Evolutionary conservation across 2,797 vertebrate genomes (phyloP).

Genomic region (Pelodytes ibericus): DNA sequence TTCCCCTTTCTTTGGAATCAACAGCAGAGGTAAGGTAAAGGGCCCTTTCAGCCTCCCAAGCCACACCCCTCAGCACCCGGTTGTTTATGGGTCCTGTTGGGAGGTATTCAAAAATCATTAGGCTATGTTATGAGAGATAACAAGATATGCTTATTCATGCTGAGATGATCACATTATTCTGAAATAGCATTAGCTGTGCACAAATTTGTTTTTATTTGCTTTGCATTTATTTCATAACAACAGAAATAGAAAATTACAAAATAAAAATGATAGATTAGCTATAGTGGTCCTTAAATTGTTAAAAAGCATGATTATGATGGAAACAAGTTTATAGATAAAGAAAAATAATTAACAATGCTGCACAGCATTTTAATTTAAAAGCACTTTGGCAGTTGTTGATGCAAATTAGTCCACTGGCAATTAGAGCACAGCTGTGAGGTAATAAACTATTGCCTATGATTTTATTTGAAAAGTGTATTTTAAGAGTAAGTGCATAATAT

Average conservation of each 20-base stretch:
- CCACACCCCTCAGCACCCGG: no score
- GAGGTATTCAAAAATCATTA: no score
- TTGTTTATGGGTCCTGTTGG: no score
- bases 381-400: slow-evolving; percentile 11
- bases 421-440: slow-evolving; percentile 6
- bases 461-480: slow-evolving; percentile 10
- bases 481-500: background rate
- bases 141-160: no score
- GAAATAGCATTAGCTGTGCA: background rate
- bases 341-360: slow-evolving; percentile 3
- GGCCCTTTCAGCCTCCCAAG: no score
- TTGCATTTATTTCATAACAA: background rate
- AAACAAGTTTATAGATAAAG: background rate
- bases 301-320: background rate
- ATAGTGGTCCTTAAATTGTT: background rate
- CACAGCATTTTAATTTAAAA: slow-evolving; percentile 8
- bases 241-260: background rate
- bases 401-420: background rate
- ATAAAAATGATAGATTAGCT: background rate
- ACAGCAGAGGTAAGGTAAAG: no score
- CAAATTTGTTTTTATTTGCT: background rate
- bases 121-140: no score
- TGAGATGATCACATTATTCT: background rate
- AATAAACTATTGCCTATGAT: background rate
- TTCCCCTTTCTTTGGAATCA: no score